Percentiles rank a stretch among this genome's conserved stretches.
Conservation (phyloP, 1,140 invertebrate genomes). For the Capitella teleta region DNA sequence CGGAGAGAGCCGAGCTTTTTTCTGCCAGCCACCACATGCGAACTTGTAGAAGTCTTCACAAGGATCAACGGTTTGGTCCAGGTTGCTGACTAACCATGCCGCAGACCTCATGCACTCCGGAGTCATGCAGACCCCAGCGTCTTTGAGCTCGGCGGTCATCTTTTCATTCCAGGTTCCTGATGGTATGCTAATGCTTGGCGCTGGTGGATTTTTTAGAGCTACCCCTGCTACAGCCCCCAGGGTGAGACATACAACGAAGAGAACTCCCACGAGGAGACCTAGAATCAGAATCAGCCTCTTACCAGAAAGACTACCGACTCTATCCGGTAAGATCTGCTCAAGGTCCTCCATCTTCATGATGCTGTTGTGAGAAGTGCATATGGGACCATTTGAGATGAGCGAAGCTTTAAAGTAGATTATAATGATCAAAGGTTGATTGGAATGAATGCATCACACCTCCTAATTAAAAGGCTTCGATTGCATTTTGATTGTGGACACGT, state of each 20-base stretch:
- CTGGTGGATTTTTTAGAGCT: conserved; percentile 14
- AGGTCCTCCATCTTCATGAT: conserved; percentile 20
- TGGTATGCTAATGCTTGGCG: background rate
- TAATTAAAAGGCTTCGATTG: too few relatives aligned
- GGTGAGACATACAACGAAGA: conserved; percentile 17
- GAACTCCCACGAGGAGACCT: conserved; percentile 12
- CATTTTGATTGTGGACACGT: too few relatives aligned
- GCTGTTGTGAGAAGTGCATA: too few relatives aligned
- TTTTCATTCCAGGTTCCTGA: background rate
- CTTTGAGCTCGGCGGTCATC: background rate
- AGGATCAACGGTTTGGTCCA: conserved; percentile 44
- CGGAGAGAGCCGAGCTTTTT: conserved; percentile 32
- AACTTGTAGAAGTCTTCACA: conserved; percentile 51
- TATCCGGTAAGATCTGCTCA: conserved; percentile 15
- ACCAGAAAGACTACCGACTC: conserved; percentile 11
- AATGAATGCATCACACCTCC: too few relatives aligned
- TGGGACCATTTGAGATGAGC: too few relatives aligned
- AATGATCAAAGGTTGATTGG: too few relatives aligned
- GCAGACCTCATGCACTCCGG: conserved; percentile 29
- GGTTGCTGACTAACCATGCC: conserved; percentile 37
- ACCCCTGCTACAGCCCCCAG: conserved; percentile 17
- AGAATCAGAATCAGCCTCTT: conserved; percentile 16
- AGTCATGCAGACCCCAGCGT: conserved; percentile 17
- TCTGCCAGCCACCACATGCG: conserved; percentile 49
- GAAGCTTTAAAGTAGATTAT: too few relatives aligned